Conservation (phyloP, 2,113 vertebrate species). For the Oryzias melastigma region DNA sequence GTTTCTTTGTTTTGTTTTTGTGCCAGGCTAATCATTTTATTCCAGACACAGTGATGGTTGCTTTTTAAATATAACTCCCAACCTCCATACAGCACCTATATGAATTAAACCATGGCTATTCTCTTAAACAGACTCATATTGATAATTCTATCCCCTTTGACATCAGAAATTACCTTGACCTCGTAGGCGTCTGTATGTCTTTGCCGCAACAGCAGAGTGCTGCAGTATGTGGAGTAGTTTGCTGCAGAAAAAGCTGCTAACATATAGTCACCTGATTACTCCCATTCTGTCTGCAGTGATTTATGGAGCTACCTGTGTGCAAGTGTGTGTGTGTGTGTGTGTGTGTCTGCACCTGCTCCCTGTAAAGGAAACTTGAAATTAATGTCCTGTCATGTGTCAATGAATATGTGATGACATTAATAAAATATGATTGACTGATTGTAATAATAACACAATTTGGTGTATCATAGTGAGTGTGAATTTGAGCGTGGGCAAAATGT, state of each 20-base stretch:
- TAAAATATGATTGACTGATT: constrained; percentile 57
- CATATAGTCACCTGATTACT: constrained; percentile 80
- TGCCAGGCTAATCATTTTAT: too few relatives aligned
- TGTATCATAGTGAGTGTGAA: neutral
- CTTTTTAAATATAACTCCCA: too few relatives aligned
- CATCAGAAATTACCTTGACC: neutral
- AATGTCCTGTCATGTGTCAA: constrained; percentile 46
- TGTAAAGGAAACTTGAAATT: constrained; percentile 49
- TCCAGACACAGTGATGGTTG: too few relatives aligned
- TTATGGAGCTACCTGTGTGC: constrained; percentile 74
- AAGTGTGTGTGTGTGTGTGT: constrained; percentile 22
- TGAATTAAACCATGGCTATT: too few relatives aligned
- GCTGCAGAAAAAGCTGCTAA: constrained; percentile 32
- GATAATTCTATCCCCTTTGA: too few relatives aligned
- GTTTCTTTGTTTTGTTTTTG: too few relatives aligned
- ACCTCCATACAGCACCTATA: too few relatives aligned
- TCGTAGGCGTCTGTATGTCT: constrained; percentile 3
- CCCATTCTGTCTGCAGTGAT: constrained; percentile 87
- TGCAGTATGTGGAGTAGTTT: constrained; percentile 7
- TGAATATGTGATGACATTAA: constrained; percentile 49
- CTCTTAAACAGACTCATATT: too few relatives aligned
- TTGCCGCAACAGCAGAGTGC: constrained; percentile 1
- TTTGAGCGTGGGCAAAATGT: neutral
- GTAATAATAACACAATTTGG: constrained; percentile 41
- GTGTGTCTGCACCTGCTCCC: constrained; percentile 25